These are phyloP conservation scores for Chalcosyrphus nemorum DNA, from an alignment of 2,888 invertebrate genomes.

Conservation along the genomic window DNA sequence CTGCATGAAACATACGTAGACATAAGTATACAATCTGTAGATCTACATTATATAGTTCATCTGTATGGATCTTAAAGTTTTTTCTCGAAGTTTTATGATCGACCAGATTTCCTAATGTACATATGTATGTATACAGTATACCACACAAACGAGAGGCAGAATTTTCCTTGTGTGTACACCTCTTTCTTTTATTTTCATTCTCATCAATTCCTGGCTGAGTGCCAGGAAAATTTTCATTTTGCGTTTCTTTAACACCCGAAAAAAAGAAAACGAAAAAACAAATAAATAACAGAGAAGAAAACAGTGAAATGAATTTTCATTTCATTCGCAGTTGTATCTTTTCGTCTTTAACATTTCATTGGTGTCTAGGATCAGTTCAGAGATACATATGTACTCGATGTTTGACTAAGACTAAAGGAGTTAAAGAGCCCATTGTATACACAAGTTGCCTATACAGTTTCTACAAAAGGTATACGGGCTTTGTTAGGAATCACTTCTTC, in stretches of 20 bases:
- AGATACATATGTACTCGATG: too few relatives aligned
- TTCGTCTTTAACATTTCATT: neutral
- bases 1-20: too few relatives aligned
- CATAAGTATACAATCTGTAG: too few relatives aligned
- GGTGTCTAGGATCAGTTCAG: neutral
- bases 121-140: too few relatives aligned
- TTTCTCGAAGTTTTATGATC: neutral
- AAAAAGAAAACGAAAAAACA: constrained; percentile 1
- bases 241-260: constrained; percentile 7
- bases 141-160: neutral
- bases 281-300: constrained; percentile 3
- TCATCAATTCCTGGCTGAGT: constrained; percentile 9
- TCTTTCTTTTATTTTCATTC: constrained; percentile 1
- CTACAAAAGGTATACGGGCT: too few relatives aligned
- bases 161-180: neutral
- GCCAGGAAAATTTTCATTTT: constrained; percentile 34
- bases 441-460: too few relatives aligned
- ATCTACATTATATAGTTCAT: too few relatives aligned
- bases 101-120: constrained; percentile 2
- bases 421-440: too few relatives aligned
- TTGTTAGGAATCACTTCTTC: too few relatives aligned
- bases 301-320: neutral
- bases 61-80: neutral
- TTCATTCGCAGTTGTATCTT: neutral
- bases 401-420: too few relatives aligned